A percentile compares a stretch with the other conserved stretches of the same genome.
These are phyloP conservation scores for Elaeidobius kamerunicus DNA, from an alignment of 2,888 invertebrate species.

Conservation along the genomic window DNA sequence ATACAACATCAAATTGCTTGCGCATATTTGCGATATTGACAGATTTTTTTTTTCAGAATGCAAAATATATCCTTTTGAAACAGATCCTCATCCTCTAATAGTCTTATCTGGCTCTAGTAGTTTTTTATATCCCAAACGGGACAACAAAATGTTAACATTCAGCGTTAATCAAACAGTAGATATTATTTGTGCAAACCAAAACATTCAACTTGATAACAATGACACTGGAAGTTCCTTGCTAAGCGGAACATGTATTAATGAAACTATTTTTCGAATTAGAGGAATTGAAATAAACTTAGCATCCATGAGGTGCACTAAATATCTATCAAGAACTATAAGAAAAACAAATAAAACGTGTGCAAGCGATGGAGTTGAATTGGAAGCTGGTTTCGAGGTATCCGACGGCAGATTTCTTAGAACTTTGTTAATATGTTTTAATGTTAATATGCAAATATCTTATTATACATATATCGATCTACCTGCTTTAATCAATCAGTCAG, in stretches of 20 bases:
- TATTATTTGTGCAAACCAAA: conserved; percentile 8
- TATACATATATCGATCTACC: conserved; percentile 54
- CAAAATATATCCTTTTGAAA: conserved; percentile 13
- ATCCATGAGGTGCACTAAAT: conserved; percentile 2
- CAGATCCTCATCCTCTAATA: conserved; percentile 2
- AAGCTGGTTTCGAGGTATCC: conserved; percentile 53
- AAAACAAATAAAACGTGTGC: conserved; percentile 5
- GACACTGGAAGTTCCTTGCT: not conserved
- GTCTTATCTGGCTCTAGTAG: conserved; percentile 2
- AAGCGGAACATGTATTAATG: conserved; percentile 4
- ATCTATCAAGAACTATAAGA: conserved; percentile 41
- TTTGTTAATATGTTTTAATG: conserved; percentile 56
- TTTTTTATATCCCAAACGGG: conserved; percentile 5
- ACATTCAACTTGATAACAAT: not conserved
- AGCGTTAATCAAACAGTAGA: conserved; percentile 1
- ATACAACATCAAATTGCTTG: no score
- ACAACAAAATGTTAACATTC: conserved; percentile 4
- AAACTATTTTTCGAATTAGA: not conserved
- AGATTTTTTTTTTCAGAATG: conserved; percentile 30
- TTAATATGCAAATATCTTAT: conserved; percentile 50
- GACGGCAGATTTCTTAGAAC: conserved; percentile 49
- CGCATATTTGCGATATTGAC: no score
- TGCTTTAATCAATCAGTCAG: conserved; percentile 14
- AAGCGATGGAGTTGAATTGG: conserved; percentile 38
- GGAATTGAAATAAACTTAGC: not conserved